Percentiles rank a stretch among this genome's conserved stretches.
phyloP scores from a whole-genome alignment of 1,140 invertebrate species.

The Charaxes varanes region DNA sequence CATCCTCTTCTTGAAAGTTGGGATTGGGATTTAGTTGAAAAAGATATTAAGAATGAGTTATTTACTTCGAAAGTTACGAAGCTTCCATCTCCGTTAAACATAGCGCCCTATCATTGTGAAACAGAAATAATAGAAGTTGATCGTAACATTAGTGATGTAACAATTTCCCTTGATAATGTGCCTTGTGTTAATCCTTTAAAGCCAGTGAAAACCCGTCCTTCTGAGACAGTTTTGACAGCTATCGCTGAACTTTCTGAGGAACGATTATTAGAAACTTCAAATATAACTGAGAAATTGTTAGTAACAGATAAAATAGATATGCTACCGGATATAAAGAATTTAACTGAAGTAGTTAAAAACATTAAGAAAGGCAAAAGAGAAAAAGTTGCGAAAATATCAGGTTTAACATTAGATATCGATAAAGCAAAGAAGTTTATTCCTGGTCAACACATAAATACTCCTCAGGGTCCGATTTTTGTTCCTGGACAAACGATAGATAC shows the following conservation, averaged over 20 bases:
- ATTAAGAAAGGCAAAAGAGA: conserved; percentile 76
- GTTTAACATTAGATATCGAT: conserved; percentile 78
- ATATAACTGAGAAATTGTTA: conserved; percentile 76
- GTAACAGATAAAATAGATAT: conserved; percentile 70
- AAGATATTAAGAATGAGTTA: conserved; percentile 55
- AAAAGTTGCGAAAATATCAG: conserved; percentile 77
- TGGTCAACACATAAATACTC: conserved; percentile 82
- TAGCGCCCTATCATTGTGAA: conserved; percentile 69
- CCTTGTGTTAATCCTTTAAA: conserved; percentile 77
- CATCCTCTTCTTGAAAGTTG: conserved; percentile 76
- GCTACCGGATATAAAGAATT: conserved; percentile 78
- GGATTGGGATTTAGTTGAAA: conserved; percentile 78
- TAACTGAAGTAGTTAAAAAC: conserved; percentile 77
- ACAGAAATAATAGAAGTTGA: conserved; percentile 61
- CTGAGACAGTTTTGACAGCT: conserved; percentile 67
- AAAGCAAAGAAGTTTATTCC: conserved; percentile 79
- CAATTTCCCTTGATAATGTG: conserved; percentile 76
- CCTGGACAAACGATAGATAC: conserved; percentile 84
- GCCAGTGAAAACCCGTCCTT: conserved; percentile 73
- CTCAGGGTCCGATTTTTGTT: conserved; percentile 80
- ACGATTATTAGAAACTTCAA: conserved; percentile 74
- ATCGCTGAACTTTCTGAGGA: conserved; percentile 72
- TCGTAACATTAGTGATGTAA: conserved; percentile 69
- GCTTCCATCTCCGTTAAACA: conserved; percentile 71
- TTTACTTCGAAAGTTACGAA: conserved; percentile 58